Evolutionary conservation across 2,113 vertebrate species (phyloP), one percentile per base, ranked within the genome.

Genomic region (Festucalex cinctus): DNA sequence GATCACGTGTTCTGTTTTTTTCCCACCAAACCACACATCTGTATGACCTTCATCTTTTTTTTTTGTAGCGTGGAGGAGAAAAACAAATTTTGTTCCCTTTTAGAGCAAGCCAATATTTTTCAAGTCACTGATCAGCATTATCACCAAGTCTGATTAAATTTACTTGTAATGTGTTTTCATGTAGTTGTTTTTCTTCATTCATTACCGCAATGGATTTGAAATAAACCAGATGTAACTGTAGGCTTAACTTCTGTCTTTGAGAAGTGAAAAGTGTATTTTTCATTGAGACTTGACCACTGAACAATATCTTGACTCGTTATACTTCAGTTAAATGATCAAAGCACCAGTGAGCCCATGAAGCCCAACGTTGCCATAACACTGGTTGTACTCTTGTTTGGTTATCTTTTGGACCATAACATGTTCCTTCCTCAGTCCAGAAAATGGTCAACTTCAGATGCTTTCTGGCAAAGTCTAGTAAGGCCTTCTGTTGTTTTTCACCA

Each of bases 1-100:
- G 81, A 80, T 51, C 67, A 36, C 62, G 71, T 67, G 75, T 82
- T 84, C 66, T 82, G 74, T 80, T 83, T 86, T 75, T 26, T 44
- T 16, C 26, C 22, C n/a, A 6, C 13, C 2, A 61, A 67, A 63
- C 22, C 56, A 37, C 61, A 58, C 71, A 43, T 59, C 58, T 39
- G 3, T 58, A 19, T 73, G 36, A 12, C 36, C 3, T 62, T 61
- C 17, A n/a, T 61, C 37, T 44, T 61, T 2, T 0, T 58, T 66
- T 66, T 68, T 49, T 26, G 78, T 0, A 68, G 68, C 22, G 35
- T 76, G 81, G 78, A 64, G 80, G 69, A 76, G 79, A 81, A 74
- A 19, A 77, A 44, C 66, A 82, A 83, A 71, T 74, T 69, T 41
- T 68, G 74, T 71, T 81, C 70, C 63, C 72, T 70, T 71, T 75